Evolutionary conservation across 1,140 invertebrate genomes (phyloP), one percentile per base, ranked within the genome.

Genomic region (Drusus annulatus): DNA sequence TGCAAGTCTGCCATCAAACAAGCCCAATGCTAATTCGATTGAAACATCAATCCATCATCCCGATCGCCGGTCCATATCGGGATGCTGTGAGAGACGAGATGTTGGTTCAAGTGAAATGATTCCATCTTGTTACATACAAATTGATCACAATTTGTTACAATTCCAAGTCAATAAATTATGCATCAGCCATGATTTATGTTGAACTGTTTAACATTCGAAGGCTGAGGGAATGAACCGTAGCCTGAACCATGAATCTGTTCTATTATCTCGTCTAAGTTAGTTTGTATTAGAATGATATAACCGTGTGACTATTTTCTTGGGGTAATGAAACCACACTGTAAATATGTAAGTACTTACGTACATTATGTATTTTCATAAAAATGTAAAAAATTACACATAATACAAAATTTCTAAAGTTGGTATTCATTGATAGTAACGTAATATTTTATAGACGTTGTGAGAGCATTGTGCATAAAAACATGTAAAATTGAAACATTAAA

Each of bases 51-150:
- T 81, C 69, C 51, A 81, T 81, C 80, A 81, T 60, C 60, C 58
- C 45, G 60, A 21, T 25, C 68, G 31, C 28, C 69, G 78, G 60
- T 56, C 77, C 65, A 71, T 80, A 80, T 80, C 69, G 69, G 52
- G 69, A 58, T 21, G 62, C 45, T 50, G 62, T 50, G 62, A n/a
- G 25, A 63, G 62, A 25, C 69, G 78, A 60, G 69, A 58, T 45
- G 73, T 19, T 69, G 54, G 45, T 23, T 60, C 73, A 69, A 80
- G 63, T 68, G 74, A 76, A 80, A 80, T 80, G 65, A 80, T 68
- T 80, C 63, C 52, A 76, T 62, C 74, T 81, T 81, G 80, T 81
- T 81, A 60, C 75, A 36, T 69, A 78, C 80, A 81, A 81, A 71
- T 81, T 62, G 56, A 65, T 71, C 69, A 78, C 63, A 58, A 81